Conservation (phyloP, 2,113 vertebrate species). For the Eptesicus fuscus region DNA sequence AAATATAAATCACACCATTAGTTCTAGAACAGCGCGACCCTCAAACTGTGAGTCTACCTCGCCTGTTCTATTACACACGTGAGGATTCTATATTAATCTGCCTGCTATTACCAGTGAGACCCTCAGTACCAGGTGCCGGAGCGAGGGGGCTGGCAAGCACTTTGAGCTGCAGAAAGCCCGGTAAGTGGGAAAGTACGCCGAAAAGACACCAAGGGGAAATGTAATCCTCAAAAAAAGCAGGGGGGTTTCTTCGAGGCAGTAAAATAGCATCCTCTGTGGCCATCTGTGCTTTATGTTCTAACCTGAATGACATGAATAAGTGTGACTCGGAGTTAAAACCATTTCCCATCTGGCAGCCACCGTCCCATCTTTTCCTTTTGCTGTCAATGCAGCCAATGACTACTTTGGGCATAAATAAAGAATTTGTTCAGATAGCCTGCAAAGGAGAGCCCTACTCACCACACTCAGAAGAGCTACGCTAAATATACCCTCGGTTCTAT, state of each 20-base stretch:
- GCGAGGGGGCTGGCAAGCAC: background rate
- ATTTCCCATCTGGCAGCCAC: slow-evolving; percentile 35
- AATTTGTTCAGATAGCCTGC: background rate
- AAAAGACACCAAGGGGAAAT: slow-evolving; percentile 37
- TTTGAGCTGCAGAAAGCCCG: background rate
- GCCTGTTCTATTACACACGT: slow-evolving; percentile 46
- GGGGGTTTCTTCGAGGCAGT: slow-evolving; percentile 45
- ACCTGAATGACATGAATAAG: slow-evolving; percentile 46
- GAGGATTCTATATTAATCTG: slow-evolving; percentile 55
- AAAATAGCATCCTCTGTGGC: slow-evolving; percentile 56
- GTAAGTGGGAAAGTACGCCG: slow-evolving; percentile 39
- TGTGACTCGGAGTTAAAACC: background rate
- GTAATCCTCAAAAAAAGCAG: slow-evolving; percentile 11
- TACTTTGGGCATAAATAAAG: slow-evolving; percentile 8
- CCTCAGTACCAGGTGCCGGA: slow-evolving; percentile 32
- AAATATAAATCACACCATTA: slow-evolving; percentile 56
- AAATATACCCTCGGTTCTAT: background rate
- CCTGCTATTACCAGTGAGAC: slow-evolving; percentile 43
- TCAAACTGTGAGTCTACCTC: slow-evolving; percentile 57
- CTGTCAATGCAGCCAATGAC: background rate
- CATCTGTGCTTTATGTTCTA: slow-evolving; percentile 57
- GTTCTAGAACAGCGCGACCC: slow-evolving; percentile 55
- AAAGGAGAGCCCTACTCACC: background rate
- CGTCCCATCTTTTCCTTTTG: background rate
- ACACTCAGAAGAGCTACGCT: background rate